Evolutionary conservation across 2,113 vertebrate genomes (phyloP).

Genomic region (Oryzias celebensis): DNA sequence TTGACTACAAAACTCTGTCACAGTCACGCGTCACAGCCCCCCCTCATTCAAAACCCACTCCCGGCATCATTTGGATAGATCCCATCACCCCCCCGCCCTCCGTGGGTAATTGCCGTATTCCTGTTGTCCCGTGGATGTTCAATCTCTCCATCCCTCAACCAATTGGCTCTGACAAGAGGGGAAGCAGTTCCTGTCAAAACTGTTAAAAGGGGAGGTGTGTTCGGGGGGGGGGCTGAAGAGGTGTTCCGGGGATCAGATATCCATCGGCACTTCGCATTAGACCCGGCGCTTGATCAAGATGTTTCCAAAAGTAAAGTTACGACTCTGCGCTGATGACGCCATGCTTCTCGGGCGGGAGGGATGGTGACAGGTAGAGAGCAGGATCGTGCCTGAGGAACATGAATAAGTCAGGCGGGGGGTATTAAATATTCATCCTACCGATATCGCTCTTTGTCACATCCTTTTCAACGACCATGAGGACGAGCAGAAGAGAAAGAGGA

Average conservation of each 20-base stretch:
- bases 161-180: slow-evolving; percentile 84
- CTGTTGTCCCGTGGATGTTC: slow-evolving; percentile 83
- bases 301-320: slow-evolving; percentile 59
- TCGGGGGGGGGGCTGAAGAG: slow-evolving; percentile 70
- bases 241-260: slow-evolving; percentile 62
- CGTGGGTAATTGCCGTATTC: slow-evolving; percentile 88
- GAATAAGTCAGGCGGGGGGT: slow-evolving; percentile 67
- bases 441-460: slow-evolving; percentile 76
- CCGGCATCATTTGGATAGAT: slow-evolving; percentile 84
- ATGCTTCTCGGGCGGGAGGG: slow-evolving; percentile 49
- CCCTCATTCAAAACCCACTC: slow-evolving; percentile 78
- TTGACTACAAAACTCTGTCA: slow-evolving; percentile 93
- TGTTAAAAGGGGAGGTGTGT: slow-evolving; percentile 27
- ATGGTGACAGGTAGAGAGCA: slow-evolving; percentile 62
- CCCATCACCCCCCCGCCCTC: slow-evolving; percentile 83
- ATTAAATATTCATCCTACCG: slow-evolving; percentile 76
- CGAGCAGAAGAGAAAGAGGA: slow-evolving; percentile 39
- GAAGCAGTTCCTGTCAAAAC: slow-evolving; percentile 81
- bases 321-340: slow-evolving; percentile 40
- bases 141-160: slow-evolving; percentile 72
- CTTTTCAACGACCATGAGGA: slow-evolving; percentile 71
- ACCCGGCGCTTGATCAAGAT: slow-evolving; percentile 58
- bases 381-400: slow-evolving; percentile 54
- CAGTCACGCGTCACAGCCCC: slow-evolving; percentile 85
- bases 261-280: slow-evolving; percentile 57